Evolutionary conservation across 1,140 invertebrate genomes (phyloP), one percentile per base, ranked within the genome.

Genomic region (Hydropsyche tenuis): DNA sequence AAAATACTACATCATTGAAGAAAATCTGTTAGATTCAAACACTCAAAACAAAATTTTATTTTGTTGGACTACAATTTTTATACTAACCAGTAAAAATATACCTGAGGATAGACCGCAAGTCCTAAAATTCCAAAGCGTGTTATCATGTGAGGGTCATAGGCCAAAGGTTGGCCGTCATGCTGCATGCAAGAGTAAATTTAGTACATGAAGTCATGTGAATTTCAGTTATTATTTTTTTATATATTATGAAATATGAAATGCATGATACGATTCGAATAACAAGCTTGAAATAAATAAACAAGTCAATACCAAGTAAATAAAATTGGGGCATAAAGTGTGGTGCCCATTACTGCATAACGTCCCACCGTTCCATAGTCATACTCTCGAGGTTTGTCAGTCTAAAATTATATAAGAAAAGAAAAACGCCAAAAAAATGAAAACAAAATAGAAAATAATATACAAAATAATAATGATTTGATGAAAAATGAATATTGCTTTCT

Each of bases 331-430:
- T 87, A 89, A 63, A 87, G 81, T 51, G 79, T 81, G 18, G 88
- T 88, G 45, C 89, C 89, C 80, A 90, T 86, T 42, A 90, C 80
- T 1, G 83, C 86, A 82, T 89, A 90, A 78, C 89, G 80, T 77
- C 81, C 83, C 56, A 90, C 79, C 42, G 84, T 83, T 72, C 79
- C 81, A 53, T 79, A 84, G 80, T 90, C 88, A 75, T 88, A 86
- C 46, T 87, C 82, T 78, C 85, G 79, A 25, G 79, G 78, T 65
- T 80, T 81, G 46, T 81, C 77, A 46, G 79, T 80, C 86, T 87
- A 77, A 27, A 79, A 80, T 77, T 4, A 37, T 37, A 71, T 76
- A 71, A 77, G 69, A 53, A 53, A 64, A 63, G 69, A 4, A 9
- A 9, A 4, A 37, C 7, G 78, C 69, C 74, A 64, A 70, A 77